Evolutionary conservation across 2,113 vertebrate genomes (phyloP), one percentile per base, ranked within the genome.

Genomic region (Grammatotria lemairii): DNA sequence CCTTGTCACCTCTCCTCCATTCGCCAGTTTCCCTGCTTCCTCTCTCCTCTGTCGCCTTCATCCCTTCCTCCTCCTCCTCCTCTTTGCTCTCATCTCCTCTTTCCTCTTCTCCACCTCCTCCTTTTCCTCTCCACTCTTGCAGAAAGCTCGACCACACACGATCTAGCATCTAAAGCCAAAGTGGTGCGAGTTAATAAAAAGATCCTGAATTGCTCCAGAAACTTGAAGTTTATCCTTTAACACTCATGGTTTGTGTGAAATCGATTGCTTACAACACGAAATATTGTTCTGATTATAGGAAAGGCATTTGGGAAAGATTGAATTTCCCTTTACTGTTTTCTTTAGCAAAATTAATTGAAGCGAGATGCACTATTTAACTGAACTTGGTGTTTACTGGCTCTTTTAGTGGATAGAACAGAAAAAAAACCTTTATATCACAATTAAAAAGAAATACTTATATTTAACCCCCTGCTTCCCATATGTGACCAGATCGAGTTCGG

Each of bases 1-100:
- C 91, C 92, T 92, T 93, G 95, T 96, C 95, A 95, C 94, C 94
- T 96, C 94, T 92, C 91, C 94, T 91, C 89, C 82, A 70, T 84
- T 87, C 68, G 51, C 92, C 85, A 23, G 85, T 89, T 93, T 90
- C 85, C 88, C 92, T 84, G 78, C 89, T 92, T 92, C 91, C 91
- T 93, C 85, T 94, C 89, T 94, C 90, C 83, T 94, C 88, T 75
- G 65, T 87, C 63, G 85, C 89, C 83, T 85, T 91, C 91, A 70
- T 94, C 91, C 87, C 80, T 87, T 91, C 63, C 58, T 91, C 85
- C 85, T 81, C 84, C 80, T 88, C 82, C 84, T 89, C 73, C 89
- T 85, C 86, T 87, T 55, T 47, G 45, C 57, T 81, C 81, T 80
- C 82, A 81, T 70, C 85, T 78, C 54, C 53, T 75, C 85, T 79